Base-by-base conservation (phyloP, 2,888 invertebrate species). In the Ophion costatus region DNA sequence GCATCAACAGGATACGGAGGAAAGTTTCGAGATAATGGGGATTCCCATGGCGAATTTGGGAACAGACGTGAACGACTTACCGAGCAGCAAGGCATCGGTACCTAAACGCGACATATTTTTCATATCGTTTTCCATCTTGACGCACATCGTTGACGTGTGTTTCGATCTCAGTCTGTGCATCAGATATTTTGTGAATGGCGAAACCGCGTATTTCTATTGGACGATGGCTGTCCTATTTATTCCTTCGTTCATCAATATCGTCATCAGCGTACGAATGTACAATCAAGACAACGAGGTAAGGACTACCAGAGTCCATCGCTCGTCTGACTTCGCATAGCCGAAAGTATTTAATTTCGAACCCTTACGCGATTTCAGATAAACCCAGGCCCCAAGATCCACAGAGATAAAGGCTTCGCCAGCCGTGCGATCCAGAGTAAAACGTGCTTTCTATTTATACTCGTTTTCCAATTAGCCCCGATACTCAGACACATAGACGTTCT, bases 191-290 rank as follows among this genome's bases (percentile, higher is more conserved):
- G 89, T 95, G 83, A 94, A 94, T 33, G 92, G 93, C 17, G 94
- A 95, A 90, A 94, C 94, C 86, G 94, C 94, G 75, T 96, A 96
- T 92, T 97, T 97, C 90, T 94, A 95, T 33, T 95, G 96, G 94
- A 97, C 97, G 0, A 92, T 96, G 67, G 95, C 94, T 56, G 96
- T 97, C 90, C 96, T 97, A 87, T 94, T 97, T 69, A 92, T 97
- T 88, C 97, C 97, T 69, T 96, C 97, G 0, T 94, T 97, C 86
- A 95, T 97, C 42, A 97, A 96, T 92, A 97, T 96, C 14, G 95
- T 96, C 14, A 96, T 97, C 76, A 97, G 97, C 74, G 95, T 96
- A 87, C 94, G 96, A 93, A 97, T 97, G 97, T 96, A 92, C 81
- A 85, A 88, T 59, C 92, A 93, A 88, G 93, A 93, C 87, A 81